Base-by-base conservation (phyloP, 2,113 vertebrate species). In the Corydoras maculifer region DNA sequence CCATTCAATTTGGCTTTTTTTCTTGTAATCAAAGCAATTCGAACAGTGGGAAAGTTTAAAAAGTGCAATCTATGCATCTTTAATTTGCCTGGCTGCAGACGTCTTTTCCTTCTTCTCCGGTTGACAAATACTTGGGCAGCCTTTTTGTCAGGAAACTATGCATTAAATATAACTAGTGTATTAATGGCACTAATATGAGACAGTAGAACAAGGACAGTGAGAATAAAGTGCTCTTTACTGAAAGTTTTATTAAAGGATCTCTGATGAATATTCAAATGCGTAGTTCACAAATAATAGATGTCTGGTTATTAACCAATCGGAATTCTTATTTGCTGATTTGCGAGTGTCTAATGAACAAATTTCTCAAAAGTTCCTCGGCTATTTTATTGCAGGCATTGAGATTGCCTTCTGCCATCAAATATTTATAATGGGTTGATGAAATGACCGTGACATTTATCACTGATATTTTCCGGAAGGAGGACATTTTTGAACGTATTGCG, bases 1-100 rank as follows among this genome's bases (percentile, higher is more conserved):
- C 51, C 63, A 79, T 69, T 68, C 59, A 68, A 35, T 32, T 75
- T 11, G 51, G 15, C 30, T 66, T 78, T 66, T 57, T 70, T 68
- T 74, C 58, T 67, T 75, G 65, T 70, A 75, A 71, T 68, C 73
- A 75, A 73, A 73, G 54, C 69, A 61, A 62, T 68, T 31, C 58
- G 55, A 75, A 72, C 69, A 75, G 68, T 68, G 67, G 67, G 32
- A 68, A 75, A 75, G 70, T 75, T 65, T 70, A 71, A 74, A 64
- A 73, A 68, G 59, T 68, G 66, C 65, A 67, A 61, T 70, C 62
- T 57, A 58, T 69, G 64, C 75, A 77, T 68, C 70, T 69, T 78
- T 75, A 72, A 72, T 71, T 75, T 59, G 70, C 53, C 15, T 9
- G 48, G 31, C 50, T 72, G 59, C 35, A 65, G 72, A 68, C 68